A percentile compares a stretch with the other conserved stretches of the same genome.
phyloP scores from a whole-genome alignment of 2,888 invertebrate genomes.

The Minunthozetes semirufus region DNA sequence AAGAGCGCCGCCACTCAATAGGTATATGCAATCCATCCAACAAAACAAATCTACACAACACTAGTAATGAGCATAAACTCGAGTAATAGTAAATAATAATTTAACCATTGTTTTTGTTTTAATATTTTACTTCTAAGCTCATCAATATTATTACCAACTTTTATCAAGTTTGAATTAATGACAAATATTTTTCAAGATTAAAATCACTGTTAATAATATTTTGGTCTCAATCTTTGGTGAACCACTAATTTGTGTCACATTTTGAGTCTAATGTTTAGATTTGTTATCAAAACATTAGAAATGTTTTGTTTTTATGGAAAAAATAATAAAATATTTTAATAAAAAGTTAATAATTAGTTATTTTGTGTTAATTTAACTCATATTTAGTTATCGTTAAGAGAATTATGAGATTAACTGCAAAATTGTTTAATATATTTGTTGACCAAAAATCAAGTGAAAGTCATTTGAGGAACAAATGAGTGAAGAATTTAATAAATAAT shows the following conservation, averaged over 20 bases:
- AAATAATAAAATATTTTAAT: background rate
- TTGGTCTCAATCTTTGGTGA: background rate
- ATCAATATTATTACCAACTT: no score
- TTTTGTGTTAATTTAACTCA: background rate
- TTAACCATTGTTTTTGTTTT: no score
- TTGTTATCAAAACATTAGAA: background rate
- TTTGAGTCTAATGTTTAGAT: constrained; percentile 34
- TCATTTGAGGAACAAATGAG: background rate
- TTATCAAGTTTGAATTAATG: no score
- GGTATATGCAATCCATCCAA: no score
- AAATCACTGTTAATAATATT: no score
- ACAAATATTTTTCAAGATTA: no score
- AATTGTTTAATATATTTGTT: background rate
- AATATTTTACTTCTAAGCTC: no score
- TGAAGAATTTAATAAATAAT: background rate
- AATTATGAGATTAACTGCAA: background rate
- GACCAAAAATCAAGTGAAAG: background rate
- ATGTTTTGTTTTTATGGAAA: background rate
- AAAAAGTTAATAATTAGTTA: background rate
- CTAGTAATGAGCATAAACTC: no score
- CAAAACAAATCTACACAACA: no score
- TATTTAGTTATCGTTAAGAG: background rate
- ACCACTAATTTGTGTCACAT: constrained; percentile 1
- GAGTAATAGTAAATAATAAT: no score
- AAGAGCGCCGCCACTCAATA: background rate